Evolutionary conservation across 2,888 invertebrate species (phyloP), one percentile per base, ranked within the genome.

Genomic region (Crioceris asparagi): DNA sequence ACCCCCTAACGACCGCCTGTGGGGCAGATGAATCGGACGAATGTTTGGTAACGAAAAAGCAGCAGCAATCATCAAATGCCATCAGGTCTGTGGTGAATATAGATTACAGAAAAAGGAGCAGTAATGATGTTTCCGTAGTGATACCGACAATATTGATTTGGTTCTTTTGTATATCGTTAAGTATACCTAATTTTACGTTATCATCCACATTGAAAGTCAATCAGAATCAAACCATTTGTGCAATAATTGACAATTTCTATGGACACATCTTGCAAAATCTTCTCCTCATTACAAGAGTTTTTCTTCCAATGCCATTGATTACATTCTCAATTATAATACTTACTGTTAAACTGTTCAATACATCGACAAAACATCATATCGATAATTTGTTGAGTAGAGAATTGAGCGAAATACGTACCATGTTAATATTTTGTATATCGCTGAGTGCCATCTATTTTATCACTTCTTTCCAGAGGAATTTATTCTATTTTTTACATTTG

Each of bases 111-210:
- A 57, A 67, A 40, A 55, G 63, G 18, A 64, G 66, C 41, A 27
- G 12, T 16, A 63, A 58, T 19, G 56, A 59, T 37, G 59, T 75
- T 23, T 67, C 72, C 10, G 68, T 73, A 17, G 55, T 68, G 23
- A 64, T 70, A 32, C 76, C 76, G 1, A 64, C 68, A 16, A 52
- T 71, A 37, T 69, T 75, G 45, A 66, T 75, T 32, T 76, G 76
- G 76, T 64, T 74, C 43, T 54, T 74, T 32, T 67, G 73, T 21
- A 55, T 68, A 29, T 76, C 76, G 1, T 55, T 75, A 21, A 74
- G 76, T 54, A 65, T 77, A 32, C 77, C 77, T 7, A 71, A 72
- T 48, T 73, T 71, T 54, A 64, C 67, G 17, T 58, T 75, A 44
- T 69, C 74, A 4, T 67, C 70, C 4, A 67, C 67, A 3, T 40